These are phyloP conservation scores for Microtus montanus DNA, from an alignment of 2,113 vertebrate species.

Conservation along the genomic window DNA sequence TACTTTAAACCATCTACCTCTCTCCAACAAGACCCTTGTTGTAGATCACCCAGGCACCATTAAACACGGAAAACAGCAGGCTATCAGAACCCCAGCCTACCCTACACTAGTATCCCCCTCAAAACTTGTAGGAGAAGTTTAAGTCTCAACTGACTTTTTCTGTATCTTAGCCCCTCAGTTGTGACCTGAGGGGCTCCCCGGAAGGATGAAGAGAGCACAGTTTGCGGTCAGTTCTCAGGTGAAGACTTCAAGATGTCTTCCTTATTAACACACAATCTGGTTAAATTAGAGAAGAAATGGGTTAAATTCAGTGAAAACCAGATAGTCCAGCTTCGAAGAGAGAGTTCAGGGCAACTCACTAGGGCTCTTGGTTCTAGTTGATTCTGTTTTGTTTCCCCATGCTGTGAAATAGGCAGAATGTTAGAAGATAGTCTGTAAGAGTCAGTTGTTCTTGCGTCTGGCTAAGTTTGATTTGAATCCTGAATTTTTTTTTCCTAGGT, in stretches of 20 bases:
- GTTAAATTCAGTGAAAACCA: background rate
- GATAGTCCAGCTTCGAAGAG: background rate
- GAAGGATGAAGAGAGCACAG: background rate
- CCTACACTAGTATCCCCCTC: rapidly evolving
- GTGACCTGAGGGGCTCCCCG: background rate
- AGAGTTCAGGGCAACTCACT: background rate
- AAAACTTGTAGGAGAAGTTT: background rate
- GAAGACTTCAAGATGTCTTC: background rate
- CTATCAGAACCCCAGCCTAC: background rate
- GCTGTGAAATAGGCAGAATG: background rate
- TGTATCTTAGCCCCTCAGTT: background rate
- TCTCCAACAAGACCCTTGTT: background rate
- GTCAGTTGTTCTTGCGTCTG: background rate
- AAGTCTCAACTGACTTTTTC: background rate
- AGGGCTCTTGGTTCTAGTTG: background rate
- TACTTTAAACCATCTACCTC: background rate
- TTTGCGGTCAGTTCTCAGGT: background rate
- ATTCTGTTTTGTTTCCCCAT: background rate
- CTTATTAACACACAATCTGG: background rate
- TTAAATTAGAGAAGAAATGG: background rate
- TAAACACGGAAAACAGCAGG: background rate
- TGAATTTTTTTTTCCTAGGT: conserved; percentile 34
- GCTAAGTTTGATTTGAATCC: background rate
- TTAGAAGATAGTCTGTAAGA: background rate
- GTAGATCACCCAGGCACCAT: background rate